Base-by-base conservation (phyloP, 2,797 vertebrate genomes). In the Poecilia velifera region DNA sequence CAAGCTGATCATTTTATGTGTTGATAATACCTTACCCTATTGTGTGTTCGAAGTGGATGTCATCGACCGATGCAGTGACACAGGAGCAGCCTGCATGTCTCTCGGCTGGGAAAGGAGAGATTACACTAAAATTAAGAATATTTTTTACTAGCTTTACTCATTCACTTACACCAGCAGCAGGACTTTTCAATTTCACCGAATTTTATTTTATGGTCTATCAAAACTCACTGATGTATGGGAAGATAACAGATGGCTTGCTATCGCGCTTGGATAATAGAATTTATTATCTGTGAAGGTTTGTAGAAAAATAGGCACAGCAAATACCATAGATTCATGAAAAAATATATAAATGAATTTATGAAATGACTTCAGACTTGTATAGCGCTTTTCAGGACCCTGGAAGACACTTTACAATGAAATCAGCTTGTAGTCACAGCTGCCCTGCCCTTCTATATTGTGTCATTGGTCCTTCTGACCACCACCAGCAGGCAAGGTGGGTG, bases 11-110 rank as follows among this genome's bases (percentile, higher is more conserved):
- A 25, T 1, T 25, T n/a, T 43, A 41, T 39, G 55, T 41, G 12
- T 55, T 34, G 66, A 72, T 34, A 73, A 84, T 62, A 55, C 45
- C 43, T 96, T 96, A 99, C 98, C 97, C 97, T 83, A 99, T 98
- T 49, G 97, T 98, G 71, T 97, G 97, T 91, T 99, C 98, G 89
- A 99, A 98, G 93, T 98, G 96, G 93, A 99, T 99, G 85, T 99
- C 98, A 12, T 99, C 98, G 95, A 99, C 97, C 12, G 98, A 99
- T 16, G 98, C 98, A 0, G 98, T 99, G 93, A 99, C 96, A 46
- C 98, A 99, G 25, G 97, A 96, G 83, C 97, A 97, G 86, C 97
- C 97, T 0, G 98, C 97, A 0, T 99, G 98, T 87, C 97, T 97
- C 93, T 99, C 98, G 3, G 98, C 98, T 99, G 94, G 12, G 13